A percentile compares a stretch with the other conserved stretches of the same genome.
Conservation (phyloP, 2,113 vertebrate species). For the Aleadryas rufinucha region DNA sequence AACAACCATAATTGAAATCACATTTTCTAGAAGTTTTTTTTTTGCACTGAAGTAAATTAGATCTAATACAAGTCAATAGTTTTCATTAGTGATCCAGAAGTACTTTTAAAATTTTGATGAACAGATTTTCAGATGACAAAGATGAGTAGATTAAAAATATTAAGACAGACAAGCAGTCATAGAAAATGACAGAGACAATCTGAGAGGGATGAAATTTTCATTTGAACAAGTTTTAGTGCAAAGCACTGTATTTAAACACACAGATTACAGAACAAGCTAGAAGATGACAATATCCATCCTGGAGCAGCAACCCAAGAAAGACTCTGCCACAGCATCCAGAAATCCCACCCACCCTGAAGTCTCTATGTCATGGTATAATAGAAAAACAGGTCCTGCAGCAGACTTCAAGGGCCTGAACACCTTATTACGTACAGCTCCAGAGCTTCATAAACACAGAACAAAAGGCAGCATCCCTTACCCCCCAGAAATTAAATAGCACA, state of each 20-base stretch:
- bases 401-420: background rate
- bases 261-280: background rate
- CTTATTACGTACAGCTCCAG: background rate
- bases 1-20: background rate
- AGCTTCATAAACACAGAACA: background rate
- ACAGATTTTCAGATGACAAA: background rate
- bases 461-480: background rate
- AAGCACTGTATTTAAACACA: background rate
- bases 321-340: background rate
- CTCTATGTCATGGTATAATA: background rate
- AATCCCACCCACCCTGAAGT: background rate
- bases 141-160: background rate
- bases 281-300: background rate
- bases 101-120: background rate
- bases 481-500: background rate
- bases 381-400: background rate
- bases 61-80: background rate
- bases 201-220: background rate
- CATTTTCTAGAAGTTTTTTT: background rate
- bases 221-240: background rate
- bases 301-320: background rate
- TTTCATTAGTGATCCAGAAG: background rate
- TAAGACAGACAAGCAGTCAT: background rate
- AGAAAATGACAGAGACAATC: background rate
- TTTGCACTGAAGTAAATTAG: background rate